A percentile compares a stretch with the other conserved stretches of the same genome.
Conservation (phyloP, 2,797 vertebrate species). For the Catamblyrhynchus diadema region DNA sequence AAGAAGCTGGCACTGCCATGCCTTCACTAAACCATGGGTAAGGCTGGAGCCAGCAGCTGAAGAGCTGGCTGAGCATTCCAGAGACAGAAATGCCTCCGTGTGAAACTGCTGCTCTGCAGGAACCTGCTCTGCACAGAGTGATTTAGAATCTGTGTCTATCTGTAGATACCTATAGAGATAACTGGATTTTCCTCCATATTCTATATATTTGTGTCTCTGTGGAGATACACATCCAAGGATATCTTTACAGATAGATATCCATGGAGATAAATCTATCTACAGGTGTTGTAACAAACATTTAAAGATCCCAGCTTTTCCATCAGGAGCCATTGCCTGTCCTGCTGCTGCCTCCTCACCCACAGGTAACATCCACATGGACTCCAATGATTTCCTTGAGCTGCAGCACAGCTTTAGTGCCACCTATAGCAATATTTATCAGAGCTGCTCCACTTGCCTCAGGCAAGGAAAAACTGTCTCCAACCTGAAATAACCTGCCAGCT, state of each 20-base stretch:
- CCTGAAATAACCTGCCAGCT: slow-evolving; percentile 43
- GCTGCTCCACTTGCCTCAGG: not conserved
- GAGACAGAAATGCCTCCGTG: not conserved
- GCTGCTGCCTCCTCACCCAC: not conserved
- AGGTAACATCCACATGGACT: not conserved
- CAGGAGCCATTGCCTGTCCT: not conserved
- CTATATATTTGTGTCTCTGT: not conserved
- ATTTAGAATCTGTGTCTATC: not conserved
- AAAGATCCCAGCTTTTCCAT: not conserved
- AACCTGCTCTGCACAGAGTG: not conserved
- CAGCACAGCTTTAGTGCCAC: not conserved
- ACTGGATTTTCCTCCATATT: not conserved
- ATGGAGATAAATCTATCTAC: not conserved
- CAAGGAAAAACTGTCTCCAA: not conserved
- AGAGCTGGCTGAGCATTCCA: not conserved
- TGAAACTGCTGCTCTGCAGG: not conserved
- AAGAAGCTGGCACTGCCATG: not conserved
- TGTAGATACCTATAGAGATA: not conserved
- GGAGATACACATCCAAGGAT: not conserved
- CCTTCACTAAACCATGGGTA: accelerated
- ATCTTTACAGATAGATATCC: not conserved
- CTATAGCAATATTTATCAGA: not conserved
- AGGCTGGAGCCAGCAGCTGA: not conserved
- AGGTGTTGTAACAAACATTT: not conserved
- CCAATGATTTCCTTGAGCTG: not conserved